A percentile compares a stretch with the other conserved stretches of the same genome.
Evolutionary conservation across 1,140 invertebrate species (phyloP).

Genomic region (Drosophila kepulauana): DNA sequence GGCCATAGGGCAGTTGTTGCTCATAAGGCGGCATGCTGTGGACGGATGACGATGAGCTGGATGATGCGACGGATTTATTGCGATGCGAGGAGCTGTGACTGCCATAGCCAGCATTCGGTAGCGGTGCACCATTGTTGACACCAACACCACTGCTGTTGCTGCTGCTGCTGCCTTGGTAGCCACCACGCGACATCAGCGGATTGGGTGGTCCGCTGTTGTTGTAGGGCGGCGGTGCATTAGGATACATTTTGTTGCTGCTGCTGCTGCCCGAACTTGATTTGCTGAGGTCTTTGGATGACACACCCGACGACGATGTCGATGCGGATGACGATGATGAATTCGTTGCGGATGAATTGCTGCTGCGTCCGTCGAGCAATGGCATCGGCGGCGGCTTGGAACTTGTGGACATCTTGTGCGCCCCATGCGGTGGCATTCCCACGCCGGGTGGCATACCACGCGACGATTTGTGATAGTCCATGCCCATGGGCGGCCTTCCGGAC

Average conservation of each 20-base stretch:
- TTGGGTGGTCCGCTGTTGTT: constrained; percentile 58
- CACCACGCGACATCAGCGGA: constrained; percentile 67
- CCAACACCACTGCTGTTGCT: constrained; percentile 4
- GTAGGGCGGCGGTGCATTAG: constrained; percentile 68
- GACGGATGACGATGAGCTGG: constrained; percentile 65
- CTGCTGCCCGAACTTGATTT: constrained; percentile 34
- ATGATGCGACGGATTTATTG: constrained; percentile 68
- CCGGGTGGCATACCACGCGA: constrained; percentile 63
- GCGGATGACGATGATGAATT: constrained; percentile 40
- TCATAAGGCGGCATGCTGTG: constrained; percentile 69
- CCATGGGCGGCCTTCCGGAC: constrained; percentile 55
- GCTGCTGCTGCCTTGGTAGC: constrained; percentile 46
- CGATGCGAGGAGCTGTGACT: constrained; percentile 55
- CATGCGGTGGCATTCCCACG: constrained; percentile 57
- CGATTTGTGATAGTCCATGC: constrained; percentile 73
- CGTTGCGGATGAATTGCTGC: constrained; percentile 44
- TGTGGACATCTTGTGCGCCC: constrained; percentile 65
- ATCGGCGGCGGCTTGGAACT: constrained; percentile 58
- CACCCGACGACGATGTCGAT: constrained; percentile 7
- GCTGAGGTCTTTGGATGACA: constrained; percentile 63
- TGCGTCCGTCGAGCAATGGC: constrained; percentile 40
- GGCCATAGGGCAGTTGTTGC: constrained; percentile 69
- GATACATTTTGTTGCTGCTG: constrained; percentile 71
- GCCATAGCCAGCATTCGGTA: constrained; percentile 43
- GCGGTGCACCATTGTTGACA: constrained; percentile 43